phyloP scores from a whole-genome alignment of 2,113 vertebrate genomes.

The Mungos mungo region DNA sequence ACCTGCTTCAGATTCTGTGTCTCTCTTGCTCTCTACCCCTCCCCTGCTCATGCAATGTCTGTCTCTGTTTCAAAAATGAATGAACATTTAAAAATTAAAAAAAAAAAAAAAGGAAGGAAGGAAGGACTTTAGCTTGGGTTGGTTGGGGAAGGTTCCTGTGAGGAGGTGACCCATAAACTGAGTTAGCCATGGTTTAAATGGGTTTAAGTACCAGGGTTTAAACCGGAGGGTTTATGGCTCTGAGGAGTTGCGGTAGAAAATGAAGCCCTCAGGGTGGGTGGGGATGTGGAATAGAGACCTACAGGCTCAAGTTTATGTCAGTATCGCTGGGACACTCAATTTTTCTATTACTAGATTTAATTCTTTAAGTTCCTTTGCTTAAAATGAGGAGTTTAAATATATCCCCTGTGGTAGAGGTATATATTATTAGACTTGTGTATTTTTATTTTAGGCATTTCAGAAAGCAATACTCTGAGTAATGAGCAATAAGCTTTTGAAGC shows the following conservation, averaged over 20 bases:
- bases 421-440: conserved; percentile 42
- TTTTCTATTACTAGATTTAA: conserved; percentile 41
- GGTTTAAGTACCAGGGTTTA: too few relatives aligned
- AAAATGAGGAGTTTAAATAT: conserved; percentile 50
- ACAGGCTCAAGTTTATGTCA: not conserved
- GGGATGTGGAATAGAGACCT: not conserved
- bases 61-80: too few relatives aligned
- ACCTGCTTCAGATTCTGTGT: too few relatives aligned
- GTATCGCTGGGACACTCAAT: not conserved
- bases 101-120: too few relatives aligned
- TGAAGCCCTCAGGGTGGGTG: not conserved
- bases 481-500: conserved; percentile 43
- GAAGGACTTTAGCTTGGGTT: not conserved
- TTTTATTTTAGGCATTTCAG: conserved; percentile 64
- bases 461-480: conserved; percentile 32
- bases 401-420: conserved; percentile 41
- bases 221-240: not conserved
- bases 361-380: conserved; percentile 42
- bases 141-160: not conserved
- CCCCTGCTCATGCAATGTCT: too few relatives aligned
- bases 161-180: not conserved
- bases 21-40: too few relatives aligned
- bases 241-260: not conserved
- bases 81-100: too few relatives aligned
- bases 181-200: not conserved